Evolutionary conservation across 2,888 invertebrate genomes (phyloP).

Genomic region (Euzophera pinguis): DNA sequence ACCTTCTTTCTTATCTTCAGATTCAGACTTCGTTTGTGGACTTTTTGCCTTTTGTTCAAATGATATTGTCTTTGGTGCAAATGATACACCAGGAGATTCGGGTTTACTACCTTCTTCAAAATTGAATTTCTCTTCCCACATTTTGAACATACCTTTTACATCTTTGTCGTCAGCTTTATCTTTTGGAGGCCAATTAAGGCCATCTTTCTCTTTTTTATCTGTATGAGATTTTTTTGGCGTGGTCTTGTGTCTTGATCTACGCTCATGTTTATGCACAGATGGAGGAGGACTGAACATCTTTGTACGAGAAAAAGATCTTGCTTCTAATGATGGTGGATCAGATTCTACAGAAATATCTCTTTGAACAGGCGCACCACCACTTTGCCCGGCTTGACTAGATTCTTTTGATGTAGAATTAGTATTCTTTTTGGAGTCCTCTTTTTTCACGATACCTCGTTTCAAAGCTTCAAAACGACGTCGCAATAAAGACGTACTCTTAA

Average conservation of each 20-base stretch:
- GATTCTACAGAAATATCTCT: conserved; percentile 58
- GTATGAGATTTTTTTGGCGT: conserved; percentile 23
- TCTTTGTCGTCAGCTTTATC: conserved; percentile 41
- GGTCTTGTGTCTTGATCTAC: conserved; percentile 21
- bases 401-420: conserved; percentile 23
- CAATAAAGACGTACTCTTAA: conserved; percentile 49
- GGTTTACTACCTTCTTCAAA: conserved; percentile 35
- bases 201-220: conserved; percentile 26
- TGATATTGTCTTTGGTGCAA: conserved; percentile 22
- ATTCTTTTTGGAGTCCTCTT: conserved; percentile 40
- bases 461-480: conserved; percentile 55
- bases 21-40: conserved; percentile 19
- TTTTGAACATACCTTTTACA: conserved; percentile 59
- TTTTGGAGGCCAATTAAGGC: conserved; percentile 27
- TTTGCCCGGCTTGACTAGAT: conserved; percentile 29
- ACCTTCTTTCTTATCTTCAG: conserved; percentile 35
- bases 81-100: conserved; percentile 25
- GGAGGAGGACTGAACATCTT: conserved; percentile 38
- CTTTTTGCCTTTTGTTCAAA: conserved; percentile 22
- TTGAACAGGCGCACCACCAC: conserved; percentile 25
- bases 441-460: conserved; percentile 43
- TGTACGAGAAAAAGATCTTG: conserved; percentile 44
- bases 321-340: conserved; percentile 59
- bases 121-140: conserved; percentile 62
- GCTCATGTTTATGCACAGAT: conserved; percentile 19